phyloP scores from a whole-genome alignment of 1,140 invertebrate genomes.

The Eurosta solidaginis region DNA sequence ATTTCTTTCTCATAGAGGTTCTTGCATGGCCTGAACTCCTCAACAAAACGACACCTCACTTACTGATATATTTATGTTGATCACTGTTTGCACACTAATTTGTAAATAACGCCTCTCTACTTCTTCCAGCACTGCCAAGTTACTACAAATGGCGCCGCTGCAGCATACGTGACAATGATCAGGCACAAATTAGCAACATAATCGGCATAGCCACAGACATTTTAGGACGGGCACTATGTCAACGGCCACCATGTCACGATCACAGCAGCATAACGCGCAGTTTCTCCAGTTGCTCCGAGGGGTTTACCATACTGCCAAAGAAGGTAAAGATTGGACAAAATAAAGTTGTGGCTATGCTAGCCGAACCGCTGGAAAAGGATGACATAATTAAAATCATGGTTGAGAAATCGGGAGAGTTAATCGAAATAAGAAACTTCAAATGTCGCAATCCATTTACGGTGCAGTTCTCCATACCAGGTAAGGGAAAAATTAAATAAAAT shows the following conservation, averaged over 20 bases:
- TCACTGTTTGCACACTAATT: too few relatives aligned
- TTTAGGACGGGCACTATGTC: slow-evolving; percentile 68
- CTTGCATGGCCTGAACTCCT: too few relatives aligned
- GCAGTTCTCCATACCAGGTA: slow-evolving; percentile 76
- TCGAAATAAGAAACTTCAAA: slow-evolving; percentile 75
- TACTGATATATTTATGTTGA: too few relatives aligned
- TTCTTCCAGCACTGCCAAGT: slow-evolving; percentile 66
- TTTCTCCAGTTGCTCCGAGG: slow-evolving; percentile 53
- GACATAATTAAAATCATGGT: slow-evolving; percentile 76
- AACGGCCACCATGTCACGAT: slow-evolving; percentile 62
- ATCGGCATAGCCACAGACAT: slow-evolving; percentile 76
- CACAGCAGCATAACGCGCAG: slow-evolving; percentile 47
- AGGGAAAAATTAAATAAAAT: slow-evolving; percentile 23
- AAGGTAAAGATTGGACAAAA: slow-evolving; percentile 69
- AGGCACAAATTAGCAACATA: slow-evolving; percentile 79
- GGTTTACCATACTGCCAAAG: slow-evolving; percentile 55
- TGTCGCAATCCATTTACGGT: slow-evolving; percentile 80
- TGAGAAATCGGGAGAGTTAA: slow-evolving; percentile 77
- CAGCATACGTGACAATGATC: slow-evolving; percentile 76
- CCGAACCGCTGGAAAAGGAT: slow-evolving; percentile 73
- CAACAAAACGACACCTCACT: too few relatives aligned
- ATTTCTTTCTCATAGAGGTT: too few relatives aligned
- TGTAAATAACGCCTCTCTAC: background rate
- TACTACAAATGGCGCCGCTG: slow-evolving; percentile 79
- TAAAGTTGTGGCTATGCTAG: slow-evolving; percentile 77